Evolutionary conservation across 2,113 vertebrate genomes (phyloP), one percentile per base, ranked within the genome.

Genomic region (Dipodomys merriami): DNA sequence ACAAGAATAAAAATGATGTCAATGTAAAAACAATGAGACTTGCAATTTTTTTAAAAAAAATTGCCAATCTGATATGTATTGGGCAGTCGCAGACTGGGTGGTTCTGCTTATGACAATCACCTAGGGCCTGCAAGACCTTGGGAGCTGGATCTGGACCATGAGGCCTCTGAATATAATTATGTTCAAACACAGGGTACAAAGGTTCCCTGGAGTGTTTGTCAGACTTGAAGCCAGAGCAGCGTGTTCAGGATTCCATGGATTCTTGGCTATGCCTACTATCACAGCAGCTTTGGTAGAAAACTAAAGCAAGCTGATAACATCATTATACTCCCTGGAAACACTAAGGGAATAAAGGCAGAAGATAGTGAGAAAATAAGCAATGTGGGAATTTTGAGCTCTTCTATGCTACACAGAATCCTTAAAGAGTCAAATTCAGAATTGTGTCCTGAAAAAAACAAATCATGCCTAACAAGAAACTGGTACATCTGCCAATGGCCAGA

Each of bases 361-460:
- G 98, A 99, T 93, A 99, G 98, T 97, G 99, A 99, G 94, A 99
- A 99, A 96, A 98, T 98, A 95, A 99, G 99, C 96, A 99, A 99
- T 85, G 99, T 99, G 99, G 99, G 99, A 93, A 99, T 98, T 18
- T 96, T 99, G 62, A 99, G 99, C 96, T 99, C 99, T 13, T 99
- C 99, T 11, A 99, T 99, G 98, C 97, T 99, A n/a, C 98, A 99
- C 91, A 97, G 99, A 98, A 95, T 99, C 99, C 82, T 97, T 99
- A 39, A 99, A 99, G 96, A 99, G 99, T 76, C 99, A 76, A 98
- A 96, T n/a, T 99, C 98, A 19, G 99, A 99, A 96, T 68, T 99
- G 89, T 99, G 98, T 88, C 97, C 98, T 64, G 98, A 98, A 35
- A 98, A 39, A 71, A 98, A 18, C 53, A 57, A 53, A 95, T 97